These are phyloP conservation scores for Thaleichthys pacificus DNA, from an alignment of 2,797 vertebrate species.

Conservation along the genomic window DNA sequence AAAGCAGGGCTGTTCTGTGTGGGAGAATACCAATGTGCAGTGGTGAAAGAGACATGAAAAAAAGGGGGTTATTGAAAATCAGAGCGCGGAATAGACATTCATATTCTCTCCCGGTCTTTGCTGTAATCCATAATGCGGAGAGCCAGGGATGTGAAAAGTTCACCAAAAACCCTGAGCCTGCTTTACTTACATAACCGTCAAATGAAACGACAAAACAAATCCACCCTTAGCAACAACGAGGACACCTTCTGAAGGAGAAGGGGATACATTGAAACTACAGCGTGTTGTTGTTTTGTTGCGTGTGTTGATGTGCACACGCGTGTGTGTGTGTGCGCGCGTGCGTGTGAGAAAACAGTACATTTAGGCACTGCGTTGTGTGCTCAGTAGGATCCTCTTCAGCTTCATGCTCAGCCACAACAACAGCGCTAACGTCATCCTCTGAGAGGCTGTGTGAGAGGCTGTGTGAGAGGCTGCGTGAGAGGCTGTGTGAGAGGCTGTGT, in stretches of 20 bases:
- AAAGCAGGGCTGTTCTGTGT: conserved; percentile 26
- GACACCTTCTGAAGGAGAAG: not conserved
- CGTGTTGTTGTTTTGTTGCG: not conserved
- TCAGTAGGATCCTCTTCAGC: not conserved
- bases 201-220: conserved; percentile 18
- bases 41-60: conserved; percentile 2
- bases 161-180: conserved; percentile 18
- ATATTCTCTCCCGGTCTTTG: conserved; percentile 5
- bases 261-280: conserved; percentile 2
- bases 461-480: not conserved
- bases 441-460: not conserved
- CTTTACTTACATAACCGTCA: conserved; percentile 17
- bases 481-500: too few relatives aligned
- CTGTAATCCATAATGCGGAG: conserved; percentile 7
- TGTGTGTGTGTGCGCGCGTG: not conserved
- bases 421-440: not conserved
- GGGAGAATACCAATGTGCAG: conserved; percentile 27
- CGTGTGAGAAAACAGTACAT: not conserved
- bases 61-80: conserved; percentile 22
- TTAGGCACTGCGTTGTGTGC: not conserved
- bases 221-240: not conserved
- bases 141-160: conserved; percentile 24
- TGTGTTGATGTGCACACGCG: not conserved
- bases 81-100: conserved; percentile 11
- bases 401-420: not conserved